Conservation (phyloP, 92 coral and sea anemone species). For the Palythoa heliodiscus region DNA sequence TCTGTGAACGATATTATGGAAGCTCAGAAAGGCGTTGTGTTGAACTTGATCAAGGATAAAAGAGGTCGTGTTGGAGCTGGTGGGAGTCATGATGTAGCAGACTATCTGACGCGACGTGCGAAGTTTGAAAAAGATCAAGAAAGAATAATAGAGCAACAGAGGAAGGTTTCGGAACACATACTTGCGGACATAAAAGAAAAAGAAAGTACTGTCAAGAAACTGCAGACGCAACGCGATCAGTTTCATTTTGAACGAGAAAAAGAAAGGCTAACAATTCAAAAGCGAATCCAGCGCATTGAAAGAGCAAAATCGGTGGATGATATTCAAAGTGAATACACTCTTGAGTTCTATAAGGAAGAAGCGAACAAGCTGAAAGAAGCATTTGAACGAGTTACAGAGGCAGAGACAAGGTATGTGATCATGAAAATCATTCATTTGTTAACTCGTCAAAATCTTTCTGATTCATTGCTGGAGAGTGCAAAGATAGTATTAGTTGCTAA, state of each 20-base stretch:
- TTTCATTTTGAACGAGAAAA: constrained; percentile 78
- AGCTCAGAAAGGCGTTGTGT: constrained; percentile 61
- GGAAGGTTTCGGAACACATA: constrained; percentile 75
- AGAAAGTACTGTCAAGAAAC: constrained; percentile 65
- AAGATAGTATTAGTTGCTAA: too few relatives aligned
- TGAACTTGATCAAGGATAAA: constrained; percentile 68
- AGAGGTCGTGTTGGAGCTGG: constrained; percentile 70
- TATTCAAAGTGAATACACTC: constrained; percentile 73
- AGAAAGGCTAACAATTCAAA: constrained; percentile 67
- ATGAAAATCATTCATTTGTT: too few relatives aligned
- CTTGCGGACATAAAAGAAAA: constrained; percentile 75
- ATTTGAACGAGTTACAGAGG: constrained; percentile 80
- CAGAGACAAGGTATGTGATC: constrained; percentile 65
- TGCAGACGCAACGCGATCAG: constrained; percentile 70
- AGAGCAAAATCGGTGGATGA: constrained; percentile 68
- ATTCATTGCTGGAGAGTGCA: too few relatives aligned
- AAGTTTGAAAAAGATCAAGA: constrained; percentile 85
- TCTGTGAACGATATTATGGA: constrained; percentile 48
- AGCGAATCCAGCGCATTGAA: constrained; percentile 69
- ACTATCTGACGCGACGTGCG: constrained; percentile 72
- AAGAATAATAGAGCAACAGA: constrained; percentile 76
- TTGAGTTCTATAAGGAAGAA: constrained; percentile 81
- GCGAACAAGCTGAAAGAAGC: constrained; percentile 80
- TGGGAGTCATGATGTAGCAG: constrained; percentile 60
- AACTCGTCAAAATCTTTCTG: too few relatives aligned